Evolutionary conservation across 2,888 invertebrate species (phyloP), one percentile per base, ranked within the genome.

Genomic region (Gnatocerus cornutus): DNA sequence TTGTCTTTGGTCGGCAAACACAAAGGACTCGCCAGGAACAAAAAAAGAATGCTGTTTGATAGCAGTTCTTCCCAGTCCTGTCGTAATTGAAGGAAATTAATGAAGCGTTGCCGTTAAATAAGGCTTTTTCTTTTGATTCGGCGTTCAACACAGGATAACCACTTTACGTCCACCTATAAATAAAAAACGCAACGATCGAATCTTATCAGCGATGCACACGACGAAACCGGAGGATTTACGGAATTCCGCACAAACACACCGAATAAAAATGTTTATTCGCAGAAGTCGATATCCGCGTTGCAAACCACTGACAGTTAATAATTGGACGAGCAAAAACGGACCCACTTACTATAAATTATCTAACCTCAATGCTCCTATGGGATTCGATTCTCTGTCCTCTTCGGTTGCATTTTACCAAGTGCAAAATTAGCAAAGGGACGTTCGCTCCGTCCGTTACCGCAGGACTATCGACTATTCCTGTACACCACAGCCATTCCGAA

Each of bases 21-120:
- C 52, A 62, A 68, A 58, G 33, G 56, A 65, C 43, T 21, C 43
- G 45, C 13, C 48, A 61, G n/a, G 30, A 46, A 61, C 58, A 59
- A 48, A 62, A 61, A 63, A 63, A 53, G 45, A 56, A 59, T 67
- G 50, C 50, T 41, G 66, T 52, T 67, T 67, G 66, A 67, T 67
- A 52, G 46, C 58, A 58, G 50, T 67, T 67, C 59, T 67, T 67
- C 59, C 9, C n/a, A 39, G 50, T 59, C 37, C 52, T 37, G 37
- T 12, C 46, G 62, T 62, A 68, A 68, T 68, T 68, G 68, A 68
- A 68, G 53, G 62, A 68, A 68, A 68, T 68, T 62, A 68, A 68
- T 68, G 68, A 61, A 68, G 68, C 68, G 68, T 53, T 14, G 50
- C 61, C 45, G 61, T 68, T 68, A 68, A 68, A 68, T 68, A 68